Conservation (phyloP, 2,888 invertebrate genomes). For the Trypoxylon attenuatum region DNA sequence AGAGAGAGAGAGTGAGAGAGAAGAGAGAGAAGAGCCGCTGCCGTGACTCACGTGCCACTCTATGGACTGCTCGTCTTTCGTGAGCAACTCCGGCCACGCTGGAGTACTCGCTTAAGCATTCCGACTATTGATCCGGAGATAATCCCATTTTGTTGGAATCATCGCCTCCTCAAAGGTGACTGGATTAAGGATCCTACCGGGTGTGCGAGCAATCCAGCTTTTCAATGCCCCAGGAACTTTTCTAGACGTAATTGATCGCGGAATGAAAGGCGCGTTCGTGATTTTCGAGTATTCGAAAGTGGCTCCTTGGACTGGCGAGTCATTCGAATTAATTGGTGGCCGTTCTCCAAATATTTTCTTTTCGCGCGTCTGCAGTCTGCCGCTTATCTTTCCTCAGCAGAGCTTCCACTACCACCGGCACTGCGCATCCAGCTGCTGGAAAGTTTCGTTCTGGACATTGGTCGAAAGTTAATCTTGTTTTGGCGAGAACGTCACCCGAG, state of each 20-base stretch:
- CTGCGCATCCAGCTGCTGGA: too few species aligned
- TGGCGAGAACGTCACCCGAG: slow-evolving; percentile 17
- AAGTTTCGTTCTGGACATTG: slow-evolving; percentile 30
- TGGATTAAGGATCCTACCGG: slow-evolving; percentile 20
- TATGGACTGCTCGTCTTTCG: slow-evolving; percentile 49
- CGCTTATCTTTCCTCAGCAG: slow-evolving; percentile 18
- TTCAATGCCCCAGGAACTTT: background rate
- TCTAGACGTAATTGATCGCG: background rate
- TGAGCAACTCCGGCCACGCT: slow-evolving; percentile 41
- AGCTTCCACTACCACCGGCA: slow-evolving; percentile 5
- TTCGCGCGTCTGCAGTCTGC: background rate
- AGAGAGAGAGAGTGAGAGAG: slow-evolving; percentile 5
- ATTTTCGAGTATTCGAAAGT: background rate
- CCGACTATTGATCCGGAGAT: slow-evolving; percentile 38
- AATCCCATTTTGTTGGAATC: slow-evolving; percentile 43
- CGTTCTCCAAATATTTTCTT: background rate
- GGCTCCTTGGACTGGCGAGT: background rate
- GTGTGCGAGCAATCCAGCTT: background rate
- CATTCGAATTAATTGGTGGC: background rate
- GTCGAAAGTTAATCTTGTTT: slow-evolving; percentile 46
- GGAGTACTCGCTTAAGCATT: slow-evolving; percentile 37
- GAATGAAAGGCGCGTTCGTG: background rate
- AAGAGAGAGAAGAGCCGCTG: slow-evolving; percentile 32
- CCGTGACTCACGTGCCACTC: slow-evolving; percentile 56
- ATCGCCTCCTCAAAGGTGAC: slow-evolving; percentile 32